Conservation (phyloP, 2,113 vertebrate genomes). For the Catharus bicknelli region DNA sequence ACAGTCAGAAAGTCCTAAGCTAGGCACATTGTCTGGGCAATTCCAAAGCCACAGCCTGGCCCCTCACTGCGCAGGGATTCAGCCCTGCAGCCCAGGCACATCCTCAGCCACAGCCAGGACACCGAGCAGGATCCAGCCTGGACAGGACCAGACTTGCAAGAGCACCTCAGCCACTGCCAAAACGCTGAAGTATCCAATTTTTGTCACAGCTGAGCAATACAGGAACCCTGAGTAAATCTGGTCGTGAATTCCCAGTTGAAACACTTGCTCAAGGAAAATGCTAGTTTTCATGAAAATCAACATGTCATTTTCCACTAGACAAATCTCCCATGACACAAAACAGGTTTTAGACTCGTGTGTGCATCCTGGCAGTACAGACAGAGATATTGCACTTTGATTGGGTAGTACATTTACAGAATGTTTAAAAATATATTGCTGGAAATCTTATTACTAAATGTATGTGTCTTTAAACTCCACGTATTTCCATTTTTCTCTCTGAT, state of each 20-base stretch:
- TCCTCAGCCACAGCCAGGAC: background rate
- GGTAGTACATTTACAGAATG: background rate
- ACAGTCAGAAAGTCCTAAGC: constrained; percentile 8
- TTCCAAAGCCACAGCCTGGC: background rate
- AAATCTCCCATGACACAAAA: background rate
- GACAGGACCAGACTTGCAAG: background rate
- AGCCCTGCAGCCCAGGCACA: background rate
- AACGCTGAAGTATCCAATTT: background rate
- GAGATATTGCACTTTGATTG: background rate
- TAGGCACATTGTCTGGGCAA: background rate
- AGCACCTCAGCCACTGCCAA: background rate
- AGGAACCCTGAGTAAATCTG: background rate
- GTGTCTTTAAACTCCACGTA: background rate
- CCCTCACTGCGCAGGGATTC: background rate
- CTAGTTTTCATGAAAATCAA: constrained; percentile 9
- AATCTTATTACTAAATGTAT: background rate
- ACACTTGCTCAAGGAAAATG: background rate
- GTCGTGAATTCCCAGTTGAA: background rate
- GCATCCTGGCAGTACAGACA: background rate
- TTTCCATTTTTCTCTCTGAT: background rate
- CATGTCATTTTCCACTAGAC: background rate
- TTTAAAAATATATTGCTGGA: background rate
- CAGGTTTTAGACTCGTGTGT: background rate
- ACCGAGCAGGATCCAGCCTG: background rate
- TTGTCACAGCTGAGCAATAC: background rate